Base-by-base conservation (phyloP, 2,888 invertebrate species). In the Abrostola triplasia region DNA sequence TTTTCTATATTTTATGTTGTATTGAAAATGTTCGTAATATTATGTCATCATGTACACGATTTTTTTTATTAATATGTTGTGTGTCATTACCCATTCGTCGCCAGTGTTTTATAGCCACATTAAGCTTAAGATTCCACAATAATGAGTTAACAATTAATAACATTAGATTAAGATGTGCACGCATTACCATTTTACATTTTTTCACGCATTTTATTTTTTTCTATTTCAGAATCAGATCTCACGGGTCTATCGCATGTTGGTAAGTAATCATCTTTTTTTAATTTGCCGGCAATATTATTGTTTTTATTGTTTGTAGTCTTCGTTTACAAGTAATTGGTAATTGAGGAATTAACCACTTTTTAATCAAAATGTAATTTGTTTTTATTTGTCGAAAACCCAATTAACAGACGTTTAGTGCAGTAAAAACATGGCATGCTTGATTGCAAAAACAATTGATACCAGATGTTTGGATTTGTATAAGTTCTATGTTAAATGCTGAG, bases 231-330 rank as follows among this genome's bases (percentile, higher is more conserved):
- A 94, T 95, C 96, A 76, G 96, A 96, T 90, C 92, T 96, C 89
- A 95, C 96, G 88, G 94, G 94, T 86, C 92, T 96, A 87, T 95
- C 95, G 84, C 96, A 96, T 92, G 95, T 96, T 90, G 96, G 96
- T 96, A 92, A 96, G 96, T 95, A 79, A 62, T 72, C 70, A 76
- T 76, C 50, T 68, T 61, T 73, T 67, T 59, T 62, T 54, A 37
- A 52, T 36, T 47, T 44, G 66, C 63, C 5, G 4, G 36, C 49
- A 59, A 54, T 35, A 40, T 9, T 58, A 55, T 48, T 58, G 24
- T 62, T 58, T 54, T 24, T 44, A 7, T 49, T 54, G 47, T 61
- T 12, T 60, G 8, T 9, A 13, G 37, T 61, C 1, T 68, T 40
- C 7, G 36, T 57, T 12, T 40, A 52, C 38, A 63, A 59, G 66